Conservation (phyloP, 2,797 vertebrate species). For the Hirundo rustica region DNA sequence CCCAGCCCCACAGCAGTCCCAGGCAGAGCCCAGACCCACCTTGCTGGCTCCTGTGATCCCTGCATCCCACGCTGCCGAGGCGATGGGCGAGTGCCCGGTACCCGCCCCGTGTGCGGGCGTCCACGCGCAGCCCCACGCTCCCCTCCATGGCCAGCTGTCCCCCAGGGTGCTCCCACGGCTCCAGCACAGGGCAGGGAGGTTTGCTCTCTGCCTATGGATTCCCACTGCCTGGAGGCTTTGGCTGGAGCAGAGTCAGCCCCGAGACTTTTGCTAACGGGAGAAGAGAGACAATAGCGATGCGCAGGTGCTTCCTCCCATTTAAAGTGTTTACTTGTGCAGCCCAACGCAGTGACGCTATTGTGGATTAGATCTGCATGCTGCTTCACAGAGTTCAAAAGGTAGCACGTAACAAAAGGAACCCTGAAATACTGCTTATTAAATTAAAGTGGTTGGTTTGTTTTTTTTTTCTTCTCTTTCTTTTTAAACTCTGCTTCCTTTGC, state of each 20-base stretch:
- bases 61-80: fast-evolving
- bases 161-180: fast-evolving
- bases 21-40: background rate
- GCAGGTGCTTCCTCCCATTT: conserved; percentile 81
- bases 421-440: conserved; percentile 50
- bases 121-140: background rate
- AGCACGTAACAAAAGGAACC: conserved; percentile 54
- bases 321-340: conserved; percentile 66
- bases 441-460: background rate
- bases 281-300: conserved; percentile 57
- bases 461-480: background rate
- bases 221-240: background rate
- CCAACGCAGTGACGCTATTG: conserved; percentile 27
- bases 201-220: background rate
- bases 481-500: conserved; percentile 39
- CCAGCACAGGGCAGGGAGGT: background rate
- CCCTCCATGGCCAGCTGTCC: background rate
- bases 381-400: conserved; percentile 52
- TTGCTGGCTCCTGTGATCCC: background rate
- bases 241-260: background rate
- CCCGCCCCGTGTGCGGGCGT: background rate
- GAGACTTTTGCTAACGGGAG: conserved; percentile 28
- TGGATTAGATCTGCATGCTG: conserved; percentile 35
- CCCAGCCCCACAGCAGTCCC: background rate
- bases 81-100: background rate